phyloP scores from a whole-genome alignment of 92 coral and sea anemone genomes.

The Anthopleura xanthogrammica region DNA sequence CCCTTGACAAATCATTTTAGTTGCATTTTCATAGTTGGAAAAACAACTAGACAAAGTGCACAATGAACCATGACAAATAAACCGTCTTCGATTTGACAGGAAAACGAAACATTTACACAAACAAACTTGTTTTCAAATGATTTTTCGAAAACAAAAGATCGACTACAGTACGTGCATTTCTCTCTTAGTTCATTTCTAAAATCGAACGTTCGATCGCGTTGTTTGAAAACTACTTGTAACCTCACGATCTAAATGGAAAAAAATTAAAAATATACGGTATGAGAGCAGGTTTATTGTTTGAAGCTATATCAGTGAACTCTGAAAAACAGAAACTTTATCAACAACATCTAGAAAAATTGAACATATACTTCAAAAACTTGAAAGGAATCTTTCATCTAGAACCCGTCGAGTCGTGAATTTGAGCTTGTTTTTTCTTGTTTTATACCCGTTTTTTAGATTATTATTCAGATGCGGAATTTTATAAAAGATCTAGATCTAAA shows the following conservation, averaged over 20 bases:
- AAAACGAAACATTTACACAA: not conserved
- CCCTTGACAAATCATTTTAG: no score
- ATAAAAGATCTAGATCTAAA: not conserved
- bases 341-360: not conserved
- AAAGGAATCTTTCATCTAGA: not conserved
- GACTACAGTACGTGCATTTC: not conserved
- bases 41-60: not conserved
- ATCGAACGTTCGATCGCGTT: not conserved
- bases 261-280: not conserved
- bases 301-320: not conserved
- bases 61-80: constrained; percentile 4
- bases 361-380: not conserved
- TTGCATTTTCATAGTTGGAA: not conserved
- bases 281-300: constrained; percentile 4
- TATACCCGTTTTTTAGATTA: not conserved
- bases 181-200: not conserved
- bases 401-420: not conserved
- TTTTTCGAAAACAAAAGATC: not conserved
- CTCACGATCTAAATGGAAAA: not conserved
- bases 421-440: not conserved
- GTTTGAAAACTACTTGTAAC: not conserved
- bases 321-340: constrained; percentile 7
- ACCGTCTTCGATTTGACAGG: not conserved
- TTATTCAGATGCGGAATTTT: not conserved
- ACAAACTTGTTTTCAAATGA: constrained; percentile 2